These are phyloP conservation scores for Smittia sp. DNA, from an alignment of 2,888 invertebrate species.

Conservation along the genomic window DNA sequence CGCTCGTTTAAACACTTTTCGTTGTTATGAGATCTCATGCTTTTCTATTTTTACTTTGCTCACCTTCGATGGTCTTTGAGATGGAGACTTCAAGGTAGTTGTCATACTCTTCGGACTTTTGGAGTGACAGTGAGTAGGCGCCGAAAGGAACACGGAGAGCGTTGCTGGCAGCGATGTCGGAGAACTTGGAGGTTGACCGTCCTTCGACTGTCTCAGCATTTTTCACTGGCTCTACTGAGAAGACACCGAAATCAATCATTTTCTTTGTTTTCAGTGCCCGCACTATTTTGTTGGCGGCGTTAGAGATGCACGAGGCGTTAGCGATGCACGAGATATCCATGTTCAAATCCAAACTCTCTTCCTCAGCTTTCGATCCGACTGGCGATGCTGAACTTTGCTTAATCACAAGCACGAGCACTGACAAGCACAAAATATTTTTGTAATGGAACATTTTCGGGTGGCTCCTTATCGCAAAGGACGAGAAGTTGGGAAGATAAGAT, in stretches of 20 bases:
- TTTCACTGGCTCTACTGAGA: conserved; percentile 58
- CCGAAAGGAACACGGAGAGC: conserved; percentile 52
- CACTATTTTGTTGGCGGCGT: conserved; percentile 56
- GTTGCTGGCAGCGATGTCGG: conserved; percentile 51
- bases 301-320: conserved; percentile 61
- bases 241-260: conserved; percentile 57
- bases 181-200: conserved; percentile 47
- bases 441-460: background rate
- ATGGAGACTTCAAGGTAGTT: conserved; percentile 52
- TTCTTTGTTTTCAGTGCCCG: conserved; percentile 57
- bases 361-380: conserved; percentile 46
- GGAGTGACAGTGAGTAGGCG: conserved; percentile 52
- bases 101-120: conserved; percentile 50
- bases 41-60: background rate
- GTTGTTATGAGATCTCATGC: background rate
- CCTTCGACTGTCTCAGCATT: conserved; percentile 44
- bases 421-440: conserved; percentile 26
- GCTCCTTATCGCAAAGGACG: background rate
- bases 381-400: conserved; percentile 10
- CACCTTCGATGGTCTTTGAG: conserved; percentile 51
- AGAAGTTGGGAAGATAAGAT: background rate
- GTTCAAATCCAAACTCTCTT: conserved; percentile 47
- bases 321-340: conserved; percentile 58
- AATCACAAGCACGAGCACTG: conserved; percentile 19
- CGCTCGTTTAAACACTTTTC: background rate